Percentiles rank a stretch among this genome's conserved stretches.
phyloP scores from a whole-genome alignment of 1,140 invertebrate species.

The Cydia amplana region DNA sequence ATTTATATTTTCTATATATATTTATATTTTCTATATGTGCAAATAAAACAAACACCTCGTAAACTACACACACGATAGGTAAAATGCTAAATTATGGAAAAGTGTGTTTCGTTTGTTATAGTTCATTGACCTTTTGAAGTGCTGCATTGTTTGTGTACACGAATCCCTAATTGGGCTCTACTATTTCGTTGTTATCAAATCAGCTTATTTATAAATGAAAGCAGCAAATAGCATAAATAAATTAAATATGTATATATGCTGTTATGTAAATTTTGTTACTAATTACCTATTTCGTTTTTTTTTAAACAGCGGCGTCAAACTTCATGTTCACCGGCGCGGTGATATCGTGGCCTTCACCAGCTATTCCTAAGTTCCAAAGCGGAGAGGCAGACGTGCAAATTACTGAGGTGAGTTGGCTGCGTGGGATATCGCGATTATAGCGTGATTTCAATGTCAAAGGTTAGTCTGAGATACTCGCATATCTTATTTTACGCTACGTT shows the following conservation, averaged over 20 bases:
- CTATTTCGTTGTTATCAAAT: too few species aligned
- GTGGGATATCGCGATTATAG: conserved; percentile 10
- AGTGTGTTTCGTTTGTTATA: neutral
- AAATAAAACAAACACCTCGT: too few species aligned
- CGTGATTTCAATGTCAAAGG: conserved; percentile 14
- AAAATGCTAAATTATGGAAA: too few species aligned
- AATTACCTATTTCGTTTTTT: conserved; percentile 35
- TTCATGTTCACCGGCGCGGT: conserved; percentile 71
- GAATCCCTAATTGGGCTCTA: too few species aligned
- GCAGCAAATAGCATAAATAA: neutral
- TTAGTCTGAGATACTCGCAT: neutral
- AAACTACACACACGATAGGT: too few species aligned
- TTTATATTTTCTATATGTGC: conserved; percentile 14
- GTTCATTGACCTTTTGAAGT: neutral
- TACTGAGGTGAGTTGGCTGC: conserved; percentile 60
- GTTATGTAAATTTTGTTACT: too few species aligned
- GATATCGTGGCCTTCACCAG: conserved; percentile 76
- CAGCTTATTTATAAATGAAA: neutral
- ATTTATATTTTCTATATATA: conserved; percentile 35
- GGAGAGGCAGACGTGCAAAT: conserved; percentile 66
- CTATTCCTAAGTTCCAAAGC: conserved; percentile 76
- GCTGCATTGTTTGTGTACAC: neutral
- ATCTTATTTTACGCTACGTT: too few species aligned
- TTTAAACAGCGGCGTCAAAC: conserved; percentile 57
- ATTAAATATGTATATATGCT: too few species aligned